phyloP scores from a whole-genome alignment of 2,113 vertebrate species.

The Nesogale talazaci region DNA sequence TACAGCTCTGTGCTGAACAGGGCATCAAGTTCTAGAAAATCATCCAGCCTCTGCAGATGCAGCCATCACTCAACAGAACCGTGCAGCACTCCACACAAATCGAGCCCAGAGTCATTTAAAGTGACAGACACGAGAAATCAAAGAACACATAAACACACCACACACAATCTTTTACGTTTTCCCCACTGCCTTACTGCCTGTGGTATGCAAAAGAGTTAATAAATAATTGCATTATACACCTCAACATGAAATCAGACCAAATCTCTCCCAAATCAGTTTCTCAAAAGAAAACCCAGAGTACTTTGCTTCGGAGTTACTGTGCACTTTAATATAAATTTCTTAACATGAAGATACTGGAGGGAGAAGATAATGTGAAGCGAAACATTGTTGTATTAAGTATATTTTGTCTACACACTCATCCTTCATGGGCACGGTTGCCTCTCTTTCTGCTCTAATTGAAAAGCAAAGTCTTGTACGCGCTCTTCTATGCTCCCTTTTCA shows the following conservation, averaged over 20 bases:
- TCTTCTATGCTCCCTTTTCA: background rate
- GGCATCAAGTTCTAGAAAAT: conserved; percentile 67
- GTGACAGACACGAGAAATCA: background rate
- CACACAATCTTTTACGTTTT: background rate
- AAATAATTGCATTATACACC: background rate
- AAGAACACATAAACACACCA: too few relatives aligned
- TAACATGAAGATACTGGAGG: background rate
- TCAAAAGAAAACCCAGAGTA: conserved; percentile 16
- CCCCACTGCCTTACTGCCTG: background rate
- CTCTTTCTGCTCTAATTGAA: conserved; percentile 35
- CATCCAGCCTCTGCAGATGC: conserved; percentile 27
- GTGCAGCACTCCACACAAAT: background rate
- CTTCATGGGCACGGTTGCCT: background rate
- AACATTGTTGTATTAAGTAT: conserved; percentile 25
- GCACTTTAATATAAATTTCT: conserved; percentile 37
- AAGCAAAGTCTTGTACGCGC: background rate
- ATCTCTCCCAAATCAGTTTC: conserved; percentile 28
- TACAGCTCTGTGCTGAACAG: background rate
- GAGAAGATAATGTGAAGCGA: conserved; percentile 15
- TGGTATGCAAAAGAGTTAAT: conserved; percentile 16
- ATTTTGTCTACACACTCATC: background rate
- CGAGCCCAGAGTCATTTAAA: background rate
- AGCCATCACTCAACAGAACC: conserved; percentile 34
- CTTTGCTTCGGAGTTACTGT: background rate
- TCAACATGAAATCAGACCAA: background rate